Evolutionary conservation across 2,113 vertebrate species (phyloP), one percentile per base, ranked within the genome.

Genomic region (Corythornis cristatus): DNA sequence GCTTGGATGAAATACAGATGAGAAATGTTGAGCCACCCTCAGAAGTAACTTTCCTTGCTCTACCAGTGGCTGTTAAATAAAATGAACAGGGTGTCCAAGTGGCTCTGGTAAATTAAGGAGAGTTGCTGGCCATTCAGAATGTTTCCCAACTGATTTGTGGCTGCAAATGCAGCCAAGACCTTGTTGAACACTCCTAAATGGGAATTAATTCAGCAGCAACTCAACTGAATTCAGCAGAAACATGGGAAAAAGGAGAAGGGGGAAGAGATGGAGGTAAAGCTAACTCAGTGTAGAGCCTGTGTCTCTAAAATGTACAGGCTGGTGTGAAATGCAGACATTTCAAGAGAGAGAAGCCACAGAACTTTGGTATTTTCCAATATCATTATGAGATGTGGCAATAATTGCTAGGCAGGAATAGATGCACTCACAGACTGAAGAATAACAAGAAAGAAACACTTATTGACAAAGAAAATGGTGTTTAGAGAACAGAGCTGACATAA

Each of bases 211-310:
- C 50, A 26, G 16, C 15, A 83, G 37, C 46, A 80, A 14, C 23
- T n/a, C 75, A 85, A 51, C 37, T 37, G 37, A 81, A 92, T 46
- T 78, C 21, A 56, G 64, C 37, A 56, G 12, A 51, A 56, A 4
- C 31, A 11, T 3, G 9, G 7, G 7, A 4, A 3, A 1, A 3
- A 3, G 21, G 8, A 19, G 6, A 17, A 75, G 12, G 12, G 5
- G 15, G 4, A 2, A 54, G 40, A 35, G 8, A 21, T 21, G 21
- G 7, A 1, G 2, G 43, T 76, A 80, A 80, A 90, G 76, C 29
- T 76, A 78, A 65, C 5, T 48, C 8, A 37, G 3, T 56, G 25
- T 64, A 77, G 75, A 71, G 8, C 18, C 16, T 45, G 0, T 68
- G 5, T 37, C 19, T 68, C 22, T 71, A 46, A 80, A 86, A 92